phyloP scores from a whole-genome alignment of 1,140 invertebrate species.

The Holcopasites calliopsidis region DNA sequence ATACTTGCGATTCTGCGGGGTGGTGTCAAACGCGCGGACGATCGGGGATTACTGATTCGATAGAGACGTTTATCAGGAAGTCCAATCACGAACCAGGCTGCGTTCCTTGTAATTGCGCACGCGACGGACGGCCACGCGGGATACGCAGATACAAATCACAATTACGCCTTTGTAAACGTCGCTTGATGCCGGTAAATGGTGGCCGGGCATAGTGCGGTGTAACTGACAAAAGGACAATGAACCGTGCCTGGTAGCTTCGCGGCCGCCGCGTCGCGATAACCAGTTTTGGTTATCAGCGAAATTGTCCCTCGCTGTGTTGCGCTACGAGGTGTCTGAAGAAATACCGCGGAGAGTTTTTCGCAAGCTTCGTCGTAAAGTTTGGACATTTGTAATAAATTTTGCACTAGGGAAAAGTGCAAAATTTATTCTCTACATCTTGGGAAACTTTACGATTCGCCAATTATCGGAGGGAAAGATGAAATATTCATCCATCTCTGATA shows the following conservation, averaged over 20 bases:
- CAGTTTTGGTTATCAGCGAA: conserved; percentile 58
- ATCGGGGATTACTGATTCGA: conserved; percentile 12
- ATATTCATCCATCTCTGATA: too few relatives aligned
- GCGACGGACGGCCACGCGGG: conserved; percentile 13
- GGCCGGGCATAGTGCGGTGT: conserved; percentile 10
- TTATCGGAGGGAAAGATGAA: too few relatives aligned
- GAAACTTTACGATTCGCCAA: too few relatives aligned
- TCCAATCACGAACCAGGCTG: not conserved
- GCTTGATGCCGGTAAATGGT: conserved; percentile 43
- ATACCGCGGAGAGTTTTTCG: too few relatives aligned
- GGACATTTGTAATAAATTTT: too few relatives aligned
- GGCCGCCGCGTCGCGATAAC: conserved; percentile 48
- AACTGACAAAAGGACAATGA: conserved; percentile 65
- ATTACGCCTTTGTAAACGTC: conserved; percentile 45
- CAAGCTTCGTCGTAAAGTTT: too few relatives aligned
- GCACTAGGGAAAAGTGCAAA: too few relatives aligned
- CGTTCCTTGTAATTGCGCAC: conserved; percentile 37
- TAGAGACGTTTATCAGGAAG: conserved; percentile 19
- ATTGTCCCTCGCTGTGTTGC: conserved; percentile 18
- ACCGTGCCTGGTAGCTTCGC: conserved; percentile 50
- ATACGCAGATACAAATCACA: conserved; percentile 42
- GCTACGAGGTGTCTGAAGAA: too few relatives aligned
- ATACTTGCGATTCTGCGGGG: not conserved
- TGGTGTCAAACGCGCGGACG: not conserved
- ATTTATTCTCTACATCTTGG: too few relatives aligned